Percentiles rank a stretch among this genome's conserved stretches.
Conservation (phyloP, 2,113 vertebrate species). For the Proterorhinus semilunaris region DNA sequence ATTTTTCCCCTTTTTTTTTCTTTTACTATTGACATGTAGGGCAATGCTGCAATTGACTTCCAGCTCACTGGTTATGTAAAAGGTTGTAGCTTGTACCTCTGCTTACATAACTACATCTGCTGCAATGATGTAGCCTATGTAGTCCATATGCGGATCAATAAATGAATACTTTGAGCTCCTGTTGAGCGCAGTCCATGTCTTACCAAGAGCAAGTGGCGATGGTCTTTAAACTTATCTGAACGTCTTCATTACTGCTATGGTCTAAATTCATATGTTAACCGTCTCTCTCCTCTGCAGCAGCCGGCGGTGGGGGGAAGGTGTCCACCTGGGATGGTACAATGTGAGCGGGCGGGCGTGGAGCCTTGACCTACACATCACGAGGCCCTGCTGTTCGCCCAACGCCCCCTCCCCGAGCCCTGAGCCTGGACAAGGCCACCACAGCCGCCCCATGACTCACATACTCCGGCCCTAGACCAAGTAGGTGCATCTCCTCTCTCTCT, state of each 20-base stretch:
- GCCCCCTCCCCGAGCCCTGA: constrained; percentile 38
- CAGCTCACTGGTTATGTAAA: not conserved
- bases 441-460: constrained; percentile 66
- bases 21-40: not conserved
- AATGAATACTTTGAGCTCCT: no score
- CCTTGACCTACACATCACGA: constrained; percentile 56
- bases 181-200: no score
- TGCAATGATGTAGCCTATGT: not conserved
- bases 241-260: not conserved
- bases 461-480: constrained; percentile 69
- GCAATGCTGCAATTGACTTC: not conserved
- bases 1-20: not conserved
- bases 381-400: constrained; percentile 14
- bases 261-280: not conserved
- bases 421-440: constrained; percentile 60
- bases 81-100: not conserved
- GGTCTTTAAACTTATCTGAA: no score
- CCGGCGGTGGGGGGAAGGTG: constrained; percentile 49
- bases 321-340: constrained; percentile 69
- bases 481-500: constrained; percentile 33
- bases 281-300: not conserved
- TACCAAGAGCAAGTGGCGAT: no score
- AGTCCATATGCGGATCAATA: not conserved
- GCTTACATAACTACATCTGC: not conserved
- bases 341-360: constrained; percentile 64